A percentile compares a stretch with the other conserved stretches of the same genome.
Conservation (phyloP, 2,888 invertebrate species). For the Orthosia gracilis region DNA sequence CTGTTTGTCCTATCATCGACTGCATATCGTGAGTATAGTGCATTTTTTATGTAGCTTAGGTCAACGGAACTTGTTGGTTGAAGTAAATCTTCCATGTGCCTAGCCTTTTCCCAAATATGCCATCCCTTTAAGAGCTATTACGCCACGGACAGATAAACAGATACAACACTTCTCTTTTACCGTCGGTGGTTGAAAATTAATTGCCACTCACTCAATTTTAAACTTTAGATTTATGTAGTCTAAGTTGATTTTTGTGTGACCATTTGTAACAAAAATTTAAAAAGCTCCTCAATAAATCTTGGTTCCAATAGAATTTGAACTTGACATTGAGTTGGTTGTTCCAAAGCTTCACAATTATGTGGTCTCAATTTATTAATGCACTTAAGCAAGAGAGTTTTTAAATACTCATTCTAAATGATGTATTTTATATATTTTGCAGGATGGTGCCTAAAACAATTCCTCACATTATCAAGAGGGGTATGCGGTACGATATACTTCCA, state of each 20-base stretch:
- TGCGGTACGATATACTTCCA: slow-evolving; percentile 81
- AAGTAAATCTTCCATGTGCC: background rate
- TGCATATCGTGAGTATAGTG: slow-evolving; percentile 95
- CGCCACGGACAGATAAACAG: too few species aligned
- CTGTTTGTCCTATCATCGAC: slow-evolving; percentile 99
- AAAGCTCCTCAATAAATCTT: background rate
- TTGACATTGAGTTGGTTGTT: too few species aligned
- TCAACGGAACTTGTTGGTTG: background rate
- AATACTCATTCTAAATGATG: too few species aligned
- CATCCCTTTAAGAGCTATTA: too few species aligned
- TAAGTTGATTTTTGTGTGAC: background rate
- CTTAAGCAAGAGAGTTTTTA: background rate
- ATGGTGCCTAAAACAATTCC: slow-evolving; percentile 98
- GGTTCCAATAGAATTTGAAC: background rate
- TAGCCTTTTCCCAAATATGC: too few species aligned
- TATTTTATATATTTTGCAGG: slow-evolving; percentile 88
- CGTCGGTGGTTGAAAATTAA: too few species aligned
- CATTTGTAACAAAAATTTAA: background rate
- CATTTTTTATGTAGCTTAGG: background rate
- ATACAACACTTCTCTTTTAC: too few species aligned
- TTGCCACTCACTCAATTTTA: background rate
- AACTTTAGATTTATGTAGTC: background rate
- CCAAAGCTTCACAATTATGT: too few species aligned
- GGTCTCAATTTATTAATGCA: too few species aligned
- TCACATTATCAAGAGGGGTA: slow-evolving; percentile 96